Base-by-base conservation (phyloP, 2,113 vertebrate genomes). In the Trogon surrucura region DNA sequence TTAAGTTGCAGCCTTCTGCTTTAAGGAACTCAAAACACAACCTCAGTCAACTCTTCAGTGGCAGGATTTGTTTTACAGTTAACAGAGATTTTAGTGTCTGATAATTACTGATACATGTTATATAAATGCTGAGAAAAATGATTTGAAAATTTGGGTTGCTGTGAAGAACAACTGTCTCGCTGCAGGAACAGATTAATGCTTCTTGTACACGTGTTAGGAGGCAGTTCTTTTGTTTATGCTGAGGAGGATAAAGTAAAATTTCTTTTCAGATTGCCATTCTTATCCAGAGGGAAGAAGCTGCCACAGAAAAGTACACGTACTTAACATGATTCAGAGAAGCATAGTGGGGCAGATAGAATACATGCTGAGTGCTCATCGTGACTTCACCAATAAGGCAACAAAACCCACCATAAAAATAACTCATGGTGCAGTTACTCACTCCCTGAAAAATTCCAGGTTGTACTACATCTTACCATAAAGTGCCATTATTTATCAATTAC, bases 101-200 rank as follows among this genome's bases (percentile, higher is more conserved):
- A 6, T 26, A 58, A 5, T 5, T 30, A 50, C 11, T 19, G 29
- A 48, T 7, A 20, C 0, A 11, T 0, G 3, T 9, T 38, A 18
- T 14, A 7, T 13, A 65, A 72, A 23, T 84, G 51, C 27, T 1
- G 10, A 72, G 22, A 4, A 79, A 11, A 45, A n/a, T 56, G 8
- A 27, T 9, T 30, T 15, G 9, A 12, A 34, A 32, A 30, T 27
- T 41, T 58, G 22, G 8, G 29, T 91, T 45, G 66, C 66, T 45
- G 51, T 45, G 27, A 73, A 70, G 41, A 64, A 19, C 3, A 1
- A 14, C 0, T 20, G 9, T 5, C 15, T 34, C n/a, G 11, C 53
- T 48, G 53, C 65, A 54, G 51, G 56, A 71, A 60, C 79, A 80
- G 53, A 51, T 90, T 80, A 88, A 80, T 92, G 94, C 94, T 92